phyloP scores from a whole-genome alignment of 37 sponge, comb jelly and placozoan genomes.

The Lycopodina hypogea region DNA sequence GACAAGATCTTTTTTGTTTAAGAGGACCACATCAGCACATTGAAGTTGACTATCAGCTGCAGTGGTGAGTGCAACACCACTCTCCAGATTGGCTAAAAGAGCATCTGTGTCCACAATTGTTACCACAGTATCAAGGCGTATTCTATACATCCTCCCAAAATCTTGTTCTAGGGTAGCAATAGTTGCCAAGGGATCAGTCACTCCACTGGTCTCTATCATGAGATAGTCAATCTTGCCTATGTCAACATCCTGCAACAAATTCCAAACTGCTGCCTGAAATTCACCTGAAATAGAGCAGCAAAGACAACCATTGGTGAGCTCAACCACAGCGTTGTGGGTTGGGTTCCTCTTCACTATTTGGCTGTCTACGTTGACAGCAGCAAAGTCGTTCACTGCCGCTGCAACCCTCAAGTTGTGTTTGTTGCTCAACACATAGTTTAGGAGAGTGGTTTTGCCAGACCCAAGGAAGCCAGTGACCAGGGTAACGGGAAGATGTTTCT shows the following conservation, averaged over 20 bases:
- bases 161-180: conserved; percentile 76
- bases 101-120: conserved; percentile 75
- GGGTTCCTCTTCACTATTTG: conserved; percentile 53
- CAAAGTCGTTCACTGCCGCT: conserved; percentile 83
- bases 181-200: conserved; percentile 69
- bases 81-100: conserved; percentile 27
- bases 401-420: conserved; percentile 77
- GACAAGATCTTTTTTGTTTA: conserved; percentile 71
- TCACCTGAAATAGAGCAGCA: conserved; percentile 65
- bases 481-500: conserved; percentile 66
- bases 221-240: conserved; percentile 78
- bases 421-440: conserved; percentile 57
- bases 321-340: conserved; percentile 48
- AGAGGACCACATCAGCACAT: conserved; percentile 73
- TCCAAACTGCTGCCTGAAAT: conserved; percentile 62
- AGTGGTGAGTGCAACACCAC: conserved; percentile 3
- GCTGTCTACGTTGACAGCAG: conserved; percentile 61
- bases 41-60: conserved; percentile 65
- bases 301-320: conserved; percentile 74
- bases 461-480: conserved; percentile 82
- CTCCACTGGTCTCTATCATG: conserved; percentile 80
- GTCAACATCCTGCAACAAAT: conserved; percentile 68
- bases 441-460: conserved; percentile 77
- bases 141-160: conserved; percentile 73
- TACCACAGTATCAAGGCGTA: conserved; percentile 66